phyloP scores from a whole-genome alignment of 2,797 vertebrate species.

The Acridotheres tristis region DNA sequence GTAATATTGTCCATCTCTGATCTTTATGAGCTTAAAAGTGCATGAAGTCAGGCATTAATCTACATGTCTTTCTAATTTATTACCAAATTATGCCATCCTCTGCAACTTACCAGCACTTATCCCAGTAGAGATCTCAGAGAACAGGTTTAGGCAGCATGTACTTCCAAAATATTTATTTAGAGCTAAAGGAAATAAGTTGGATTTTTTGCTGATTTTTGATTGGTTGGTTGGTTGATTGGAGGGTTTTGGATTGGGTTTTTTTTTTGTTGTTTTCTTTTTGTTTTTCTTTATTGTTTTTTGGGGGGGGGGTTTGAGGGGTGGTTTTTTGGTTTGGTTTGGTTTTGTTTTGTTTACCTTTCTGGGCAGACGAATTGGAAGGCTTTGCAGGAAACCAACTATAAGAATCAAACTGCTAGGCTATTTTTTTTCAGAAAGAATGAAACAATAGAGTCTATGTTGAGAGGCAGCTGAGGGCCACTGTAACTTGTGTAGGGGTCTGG shows the following conservation, averaged over 20 bases:
- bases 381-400: neutral
- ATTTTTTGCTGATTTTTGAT: rapidly evolving
- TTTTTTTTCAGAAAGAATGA: neutral
- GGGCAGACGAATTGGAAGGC: neutral
- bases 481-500: neutral
- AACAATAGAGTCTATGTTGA: neutral
- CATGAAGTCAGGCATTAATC: neutral
- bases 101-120: neutral
- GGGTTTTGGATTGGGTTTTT: too few species aligned
- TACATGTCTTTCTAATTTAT: neutral
- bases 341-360: neutral
- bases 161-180: neutral
- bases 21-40: neutral
- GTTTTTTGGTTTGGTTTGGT: neutral
- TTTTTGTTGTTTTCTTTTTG: too few species aligned
- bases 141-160: neutral
- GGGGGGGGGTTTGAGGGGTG: too few species aligned
- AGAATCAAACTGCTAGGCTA: neutral
- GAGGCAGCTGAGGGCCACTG: neutral
- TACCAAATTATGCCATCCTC: neutral
- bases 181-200: neutral
- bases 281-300: neutral
- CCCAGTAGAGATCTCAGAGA: neutral
- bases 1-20: neutral
- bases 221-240: neutral